These are phyloP conservation scores for Adrianichthys oophorus DNA, from an alignment of 2,797 vertebrate genomes.

Conservation along the genomic window DNA sequence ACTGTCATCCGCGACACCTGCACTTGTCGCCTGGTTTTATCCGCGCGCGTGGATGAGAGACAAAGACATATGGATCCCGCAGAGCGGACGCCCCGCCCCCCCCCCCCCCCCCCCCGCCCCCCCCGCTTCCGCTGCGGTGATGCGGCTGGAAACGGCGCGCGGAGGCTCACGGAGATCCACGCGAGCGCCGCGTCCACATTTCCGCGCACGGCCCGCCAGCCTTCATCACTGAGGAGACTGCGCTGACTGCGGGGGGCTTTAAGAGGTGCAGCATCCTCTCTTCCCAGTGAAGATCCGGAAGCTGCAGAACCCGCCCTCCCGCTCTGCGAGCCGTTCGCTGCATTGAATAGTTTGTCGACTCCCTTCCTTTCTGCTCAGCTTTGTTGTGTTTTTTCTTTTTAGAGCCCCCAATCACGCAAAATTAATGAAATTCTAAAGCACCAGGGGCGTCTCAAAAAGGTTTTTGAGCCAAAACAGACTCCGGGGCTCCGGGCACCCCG, in stretches of 20 bases:
- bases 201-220: constrained; percentile 9
- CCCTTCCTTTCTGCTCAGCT: no score
- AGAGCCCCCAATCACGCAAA: no score
- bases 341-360: no score
- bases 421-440: no score
- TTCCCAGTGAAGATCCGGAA: no score
- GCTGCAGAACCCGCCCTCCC: no score
- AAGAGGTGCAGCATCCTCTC: constrained; percentile 57
- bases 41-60: constrained; percentile 25
- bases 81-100: constrained; percentile 20
- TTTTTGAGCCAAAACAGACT: no score
- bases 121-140: constrained; percentile 32
- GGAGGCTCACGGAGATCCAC: constrained; percentile 18
- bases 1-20: constrained; percentile 47
- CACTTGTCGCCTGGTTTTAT: constrained; percentile 6
- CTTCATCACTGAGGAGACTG: constrained; percentile 22
- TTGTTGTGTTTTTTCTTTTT: no score
- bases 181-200: constrained; percentile 1
- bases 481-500: no score
- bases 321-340: no score
- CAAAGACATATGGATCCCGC: constrained; percentile 37
- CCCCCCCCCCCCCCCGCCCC: constrained; percentile 2
- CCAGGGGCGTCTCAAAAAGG: no score
- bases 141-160: constrained; percentile 19
- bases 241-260: constrained; percentile 24